Conservation (phyloP, 2,797 vertebrate species). For the Phaenicophaeus curvirostris region DNA sequence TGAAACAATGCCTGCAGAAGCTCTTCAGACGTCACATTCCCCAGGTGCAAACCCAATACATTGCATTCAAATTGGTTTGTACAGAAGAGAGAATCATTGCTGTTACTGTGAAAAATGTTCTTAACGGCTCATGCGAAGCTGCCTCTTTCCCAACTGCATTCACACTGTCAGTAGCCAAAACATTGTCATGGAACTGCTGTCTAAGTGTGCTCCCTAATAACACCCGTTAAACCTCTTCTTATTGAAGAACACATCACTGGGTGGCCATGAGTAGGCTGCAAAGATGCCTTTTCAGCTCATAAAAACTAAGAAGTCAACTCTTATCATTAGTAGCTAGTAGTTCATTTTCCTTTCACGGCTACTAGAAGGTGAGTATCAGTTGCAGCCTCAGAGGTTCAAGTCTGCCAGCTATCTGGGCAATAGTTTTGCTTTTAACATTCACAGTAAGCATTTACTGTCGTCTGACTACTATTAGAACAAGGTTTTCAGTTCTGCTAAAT, state of each 20-base stretch:
- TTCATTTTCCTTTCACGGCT: neutral
- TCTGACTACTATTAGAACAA: neutral
- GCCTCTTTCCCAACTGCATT: neutral
- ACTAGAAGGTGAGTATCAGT: neutral
- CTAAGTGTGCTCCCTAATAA: neutral
- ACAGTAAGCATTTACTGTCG: neutral
- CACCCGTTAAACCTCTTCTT: neutral
- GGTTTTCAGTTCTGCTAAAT: neutral
- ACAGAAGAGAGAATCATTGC: neutral
- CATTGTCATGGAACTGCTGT: neutral
- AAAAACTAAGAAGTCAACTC: neutral
- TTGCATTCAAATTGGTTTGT: neutral
- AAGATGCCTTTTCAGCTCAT: neutral
- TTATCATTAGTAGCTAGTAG: neutral
- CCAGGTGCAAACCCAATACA: fast-evolving
- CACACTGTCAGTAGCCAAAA: neutral
- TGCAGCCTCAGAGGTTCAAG: neutral
- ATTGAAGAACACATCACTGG: neutral
- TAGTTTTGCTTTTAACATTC: neutral
- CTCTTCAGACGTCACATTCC: neutral
- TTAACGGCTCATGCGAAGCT: neutral
- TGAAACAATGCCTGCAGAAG: neutral
- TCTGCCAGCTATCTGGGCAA: neutral
- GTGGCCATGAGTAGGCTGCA: neutral
- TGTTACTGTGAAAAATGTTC: neutral